phyloP scores from a whole-genome alignment of 2,888 invertebrate genomes.

The Microctonus aethiopoides region DNA sequence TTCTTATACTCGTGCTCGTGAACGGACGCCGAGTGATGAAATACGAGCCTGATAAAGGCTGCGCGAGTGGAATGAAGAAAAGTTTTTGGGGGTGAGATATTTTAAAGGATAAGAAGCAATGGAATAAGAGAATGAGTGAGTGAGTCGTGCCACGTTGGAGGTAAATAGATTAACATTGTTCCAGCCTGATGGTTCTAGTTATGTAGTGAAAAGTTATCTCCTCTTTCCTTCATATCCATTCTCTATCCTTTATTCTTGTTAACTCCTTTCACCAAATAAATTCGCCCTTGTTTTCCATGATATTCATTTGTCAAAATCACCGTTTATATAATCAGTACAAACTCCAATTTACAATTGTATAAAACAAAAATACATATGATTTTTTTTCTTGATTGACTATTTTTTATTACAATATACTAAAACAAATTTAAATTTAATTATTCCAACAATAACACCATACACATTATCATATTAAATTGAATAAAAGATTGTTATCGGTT shows the following conservation, averaged over 20 bases:
- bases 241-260: not conserved
- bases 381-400: no score
- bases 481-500: not conserved
- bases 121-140: conserved; percentile 8
- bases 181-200: conserved; percentile 44
- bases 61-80: conserved; percentile 50
- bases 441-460: not conserved
- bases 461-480: not conserved
- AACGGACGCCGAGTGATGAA: conserved; percentile 62
- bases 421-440: no score
- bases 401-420: no score
- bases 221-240: not conserved
- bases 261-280: not conserved
- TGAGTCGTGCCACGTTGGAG: conserved; percentile 45
- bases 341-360: not conserved
- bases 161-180: conserved; percentile 62
- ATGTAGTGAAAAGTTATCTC: conserved; percentile 20
- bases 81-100: conserved; percentile 52
- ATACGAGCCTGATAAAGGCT: conserved; percentile 65
- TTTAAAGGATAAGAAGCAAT: conserved; percentile 20
- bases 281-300: conserved; percentile 1
- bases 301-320: conserved; percentile 14
- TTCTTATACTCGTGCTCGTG: conserved; percentile 60
- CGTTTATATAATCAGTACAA: conserved; percentile 19
- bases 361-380: not conserved